Percentiles rank a stretch among this genome's conserved stretches.
Conservation (phyloP, 92 coral and sea anemone genomes). For the Epizoanthus stellaris region DNA sequence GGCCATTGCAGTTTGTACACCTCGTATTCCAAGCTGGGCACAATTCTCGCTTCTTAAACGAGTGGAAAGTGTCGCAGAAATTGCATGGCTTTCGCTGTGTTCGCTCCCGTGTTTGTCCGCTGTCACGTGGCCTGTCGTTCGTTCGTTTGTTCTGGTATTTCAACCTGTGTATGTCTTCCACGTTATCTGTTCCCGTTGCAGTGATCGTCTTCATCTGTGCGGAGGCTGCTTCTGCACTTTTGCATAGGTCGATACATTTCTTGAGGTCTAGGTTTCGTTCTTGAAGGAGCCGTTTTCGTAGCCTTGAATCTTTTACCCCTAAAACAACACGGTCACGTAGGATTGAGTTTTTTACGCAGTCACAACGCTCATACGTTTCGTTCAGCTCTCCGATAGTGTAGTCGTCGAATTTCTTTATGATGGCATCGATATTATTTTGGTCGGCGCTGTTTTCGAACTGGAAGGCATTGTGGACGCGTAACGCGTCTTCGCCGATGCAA, state of each 20-base stretch:
- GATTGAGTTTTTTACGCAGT: constrained; percentile 49
- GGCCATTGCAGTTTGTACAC: not conserved
- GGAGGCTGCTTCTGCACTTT: constrained; percentile 42
- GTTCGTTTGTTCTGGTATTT: constrained; percentile 12
- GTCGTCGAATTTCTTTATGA: constrained; percentile 57
- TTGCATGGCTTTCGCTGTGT: constrained; percentile 1
- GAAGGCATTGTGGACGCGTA: constrained; percentile 39
- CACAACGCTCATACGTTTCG: constrained; percentile 63
- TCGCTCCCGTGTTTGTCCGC: constrained; percentile 8
- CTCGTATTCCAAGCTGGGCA: constrained; percentile 51
- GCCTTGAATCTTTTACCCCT: constrained; percentile 24
- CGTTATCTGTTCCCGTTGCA: not conserved
- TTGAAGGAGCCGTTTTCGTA: constrained; percentile 36
- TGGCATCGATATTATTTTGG: constrained; percentile 8
- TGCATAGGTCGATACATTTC: constrained; percentile 53
- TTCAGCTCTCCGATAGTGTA: constrained; percentile 60
- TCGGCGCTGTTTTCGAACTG: constrained; percentile 37
- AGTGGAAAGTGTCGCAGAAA: constrained; percentile 50
- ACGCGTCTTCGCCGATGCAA: constrained; percentile 56
- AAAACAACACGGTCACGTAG: constrained; percentile 55
- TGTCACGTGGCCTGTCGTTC: not conserved
- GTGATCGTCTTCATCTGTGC: constrained; percentile 35
- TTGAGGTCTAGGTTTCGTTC: constrained; percentile 46
- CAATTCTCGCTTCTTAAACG: constrained; percentile 18
- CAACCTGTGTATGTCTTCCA: constrained; percentile 39